Conservation (phyloP, 2,888 invertebrate genomes). For the Rotaria macrura region DNA sequence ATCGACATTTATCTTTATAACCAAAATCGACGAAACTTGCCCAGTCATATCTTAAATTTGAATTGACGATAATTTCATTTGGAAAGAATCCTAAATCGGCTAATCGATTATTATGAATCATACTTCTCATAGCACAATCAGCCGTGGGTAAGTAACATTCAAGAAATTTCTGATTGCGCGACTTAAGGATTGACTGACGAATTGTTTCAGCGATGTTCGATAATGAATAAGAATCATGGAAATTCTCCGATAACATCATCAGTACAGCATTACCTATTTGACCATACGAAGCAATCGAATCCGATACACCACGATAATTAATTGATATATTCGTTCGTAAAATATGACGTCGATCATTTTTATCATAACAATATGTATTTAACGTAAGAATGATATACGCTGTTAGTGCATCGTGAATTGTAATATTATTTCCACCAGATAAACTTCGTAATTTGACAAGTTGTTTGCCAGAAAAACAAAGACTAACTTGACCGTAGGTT, state of each 20-base stretch:
- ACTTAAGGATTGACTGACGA: background rate
- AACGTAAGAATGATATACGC: background rate
- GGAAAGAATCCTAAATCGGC: background rate
- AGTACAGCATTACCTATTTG: background rate
- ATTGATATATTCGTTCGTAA: background rate
- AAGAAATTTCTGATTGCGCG: background rate
- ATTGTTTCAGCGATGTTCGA: background rate
- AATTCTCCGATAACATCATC: background rate
- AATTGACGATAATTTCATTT: background rate
- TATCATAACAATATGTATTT: background rate
- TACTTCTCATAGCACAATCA: background rate
- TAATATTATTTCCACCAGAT: background rate
- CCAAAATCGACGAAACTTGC: background rate
- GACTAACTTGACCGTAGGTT: too few relatives aligned
- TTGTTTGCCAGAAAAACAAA: too few relatives aligned
- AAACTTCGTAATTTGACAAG: too few relatives aligned
- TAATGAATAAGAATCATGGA: background rate
- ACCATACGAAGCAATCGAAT: background rate
- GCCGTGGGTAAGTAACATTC: background rate
- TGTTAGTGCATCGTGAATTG: background rate
- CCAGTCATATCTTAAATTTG: slow-evolving; percentile 9
- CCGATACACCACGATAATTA: background rate
- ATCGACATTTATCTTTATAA: slow-evolving; percentile 9
- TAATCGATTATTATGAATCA: background rate
- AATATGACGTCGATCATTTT: background rate